Conservation (phyloP, 2,797 vertebrate species). For the Melanitta fusca region DNA sequence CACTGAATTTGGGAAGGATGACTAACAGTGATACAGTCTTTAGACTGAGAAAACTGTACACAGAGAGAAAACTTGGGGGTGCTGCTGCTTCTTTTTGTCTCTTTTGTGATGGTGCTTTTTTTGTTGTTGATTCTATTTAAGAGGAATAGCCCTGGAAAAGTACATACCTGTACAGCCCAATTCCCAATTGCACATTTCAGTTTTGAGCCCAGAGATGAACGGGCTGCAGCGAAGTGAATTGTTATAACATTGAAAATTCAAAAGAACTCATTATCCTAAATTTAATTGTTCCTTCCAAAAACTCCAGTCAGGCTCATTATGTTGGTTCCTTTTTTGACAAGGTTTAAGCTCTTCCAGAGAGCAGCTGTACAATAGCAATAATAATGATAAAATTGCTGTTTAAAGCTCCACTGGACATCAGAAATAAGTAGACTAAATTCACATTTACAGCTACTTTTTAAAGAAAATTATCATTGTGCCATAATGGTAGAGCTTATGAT, state of each 20-base stretch:
- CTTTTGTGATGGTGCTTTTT: too few species aligned
- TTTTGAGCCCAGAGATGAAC: neutral
- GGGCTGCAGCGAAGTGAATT: conserved; percentile 3
- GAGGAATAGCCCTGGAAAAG: neutral
- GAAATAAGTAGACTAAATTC: conserved; percentile 59
- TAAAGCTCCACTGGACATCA: conserved; percentile 74
- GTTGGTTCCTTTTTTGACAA: conserved; percentile 61
- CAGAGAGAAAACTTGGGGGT: neutral
- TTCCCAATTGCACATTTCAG: neutral
- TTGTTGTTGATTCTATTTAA: neutral
- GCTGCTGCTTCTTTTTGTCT: neutral
- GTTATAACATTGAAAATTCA: conserved; percentile 68
- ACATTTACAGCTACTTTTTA: neutral
- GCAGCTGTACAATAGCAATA: conserved; percentile 55
- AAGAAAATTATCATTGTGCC: conserved; percentile 1
- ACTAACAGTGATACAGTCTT: neutral
- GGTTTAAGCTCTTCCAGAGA: conserved; percentile 64
- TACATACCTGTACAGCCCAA: neutral
- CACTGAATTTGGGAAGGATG: neutral
- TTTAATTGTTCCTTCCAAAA: conserved; percentile 72
- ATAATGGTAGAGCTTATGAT: neutral
- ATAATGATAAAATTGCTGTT: conserved; percentile 76
- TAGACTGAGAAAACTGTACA: neutral
- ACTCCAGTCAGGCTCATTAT: conserved; percentile 74
- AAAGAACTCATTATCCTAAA: conserved; percentile 74